Evolutionary conservation across 1,140 invertebrate species (phyloP).

Genomic region (Nephila pilipes): DNA sequence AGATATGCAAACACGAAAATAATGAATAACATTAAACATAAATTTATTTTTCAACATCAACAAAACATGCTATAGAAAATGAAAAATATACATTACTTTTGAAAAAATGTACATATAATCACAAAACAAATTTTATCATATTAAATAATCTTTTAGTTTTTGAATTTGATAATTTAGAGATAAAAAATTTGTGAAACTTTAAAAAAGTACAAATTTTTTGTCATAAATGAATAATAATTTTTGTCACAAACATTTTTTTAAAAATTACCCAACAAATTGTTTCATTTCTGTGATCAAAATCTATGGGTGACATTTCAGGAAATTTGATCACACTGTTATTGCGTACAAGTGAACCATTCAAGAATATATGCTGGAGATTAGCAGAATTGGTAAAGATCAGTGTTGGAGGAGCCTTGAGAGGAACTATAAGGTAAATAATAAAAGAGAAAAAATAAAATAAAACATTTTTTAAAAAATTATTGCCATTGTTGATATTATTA

Average conservation of each 20-base stretch:
- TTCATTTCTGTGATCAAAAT: slow-evolving; percentile 84
- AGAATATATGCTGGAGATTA: slow-evolving; percentile 83
- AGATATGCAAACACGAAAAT: too few relatives aligned
- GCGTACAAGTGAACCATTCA: slow-evolving; percentile 83
- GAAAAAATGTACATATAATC: too few relatives aligned
- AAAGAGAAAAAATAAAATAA: background rate
- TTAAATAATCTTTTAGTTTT: too few relatives aligned
- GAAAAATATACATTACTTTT: too few relatives aligned
- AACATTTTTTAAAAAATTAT: background rate
- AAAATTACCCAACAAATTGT: slow-evolving; percentile 85
- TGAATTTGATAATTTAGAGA: background rate
- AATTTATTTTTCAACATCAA: too few relatives aligned
- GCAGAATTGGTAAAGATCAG: slow-evolving; percentile 83
- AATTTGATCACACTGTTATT: slow-evolving; percentile 79
- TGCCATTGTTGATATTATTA: background rate
- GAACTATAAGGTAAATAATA: slow-evolving; percentile 81
- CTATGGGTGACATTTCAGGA: slow-evolving; percentile 79
- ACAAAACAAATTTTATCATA: too few relatives aligned
- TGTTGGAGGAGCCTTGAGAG: slow-evolving; percentile 82
- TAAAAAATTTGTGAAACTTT: background rate
- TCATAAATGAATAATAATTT: too few relatives aligned
- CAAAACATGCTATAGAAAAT: too few relatives aligned
- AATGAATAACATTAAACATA: too few relatives aligned
- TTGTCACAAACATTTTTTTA: too few relatives aligned
- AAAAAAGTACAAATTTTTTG: background rate